Base-by-base conservation (phyloP, 2,888 invertebrate genomes). In the Crossocerus cetratus region DNA sequence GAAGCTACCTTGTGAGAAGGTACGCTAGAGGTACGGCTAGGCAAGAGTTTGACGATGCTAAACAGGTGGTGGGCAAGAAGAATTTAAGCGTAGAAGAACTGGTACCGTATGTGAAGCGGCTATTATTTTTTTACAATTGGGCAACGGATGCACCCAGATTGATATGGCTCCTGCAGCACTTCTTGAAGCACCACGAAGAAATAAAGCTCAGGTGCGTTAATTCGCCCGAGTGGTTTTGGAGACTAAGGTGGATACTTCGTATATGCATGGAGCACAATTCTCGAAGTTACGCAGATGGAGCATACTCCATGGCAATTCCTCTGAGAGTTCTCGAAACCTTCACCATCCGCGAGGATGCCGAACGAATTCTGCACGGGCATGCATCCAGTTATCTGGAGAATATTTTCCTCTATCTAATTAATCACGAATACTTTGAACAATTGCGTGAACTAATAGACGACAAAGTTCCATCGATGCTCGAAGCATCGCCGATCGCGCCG, bases 241-340 rank as follows among this genome's bases (percentile, higher is more conserved):
- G 91, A 83, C 72, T 89, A 42, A 93, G 93, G 54, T 90, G 92
- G 81, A 88, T 93, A 78, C 92, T 93, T 72, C 92, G 92, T 74
- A 86, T 92, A 58, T 89, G 93, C 58, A 90, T 93, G 79, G 92
- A 91, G 81, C 92, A 92, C 78, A 92, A 92, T 90, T 91, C 91
- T 62, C 91, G 86, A 43, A 78, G 77, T 14, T 76, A 84, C 22
- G 59, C 69, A 8, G 84, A 86, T 16, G 81, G 82, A 11, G 68
- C 82, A 88, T 91, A 92, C 71, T 92, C 93, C 2, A 91, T 95
- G 75, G 94, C 95, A 21, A 93, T 96, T 64, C 95, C 96, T 3
- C 91, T 97, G 72, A 92, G 96, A 83, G 94, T 95, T 91, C 91
- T 97, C 84, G 96, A 96, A 88, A 93, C 95, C 23, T 96, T 95